These are phyloP conservation scores for Myotis planiceps DNA, from an alignment of 2,797 vertebrate genomes.

Conservation along the genomic window DNA sequence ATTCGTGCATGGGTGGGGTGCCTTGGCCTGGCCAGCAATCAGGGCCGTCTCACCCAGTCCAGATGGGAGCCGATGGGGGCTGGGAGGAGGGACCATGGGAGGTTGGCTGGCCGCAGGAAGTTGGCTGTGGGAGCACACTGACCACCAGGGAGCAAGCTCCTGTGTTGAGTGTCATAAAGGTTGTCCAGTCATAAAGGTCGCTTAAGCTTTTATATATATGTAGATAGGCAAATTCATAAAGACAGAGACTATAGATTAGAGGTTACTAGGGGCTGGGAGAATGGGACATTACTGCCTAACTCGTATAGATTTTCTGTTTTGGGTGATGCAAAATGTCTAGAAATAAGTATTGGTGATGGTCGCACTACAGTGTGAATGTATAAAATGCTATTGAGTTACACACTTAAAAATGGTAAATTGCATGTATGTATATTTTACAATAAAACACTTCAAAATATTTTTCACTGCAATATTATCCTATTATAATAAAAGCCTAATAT, in stretches of 20 bases:
- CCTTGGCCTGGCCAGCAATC: no score
- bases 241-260: background rate
- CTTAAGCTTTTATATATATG: no score
- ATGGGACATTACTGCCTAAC: background rate
- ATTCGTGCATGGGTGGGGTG: no score
- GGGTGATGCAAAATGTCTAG: background rate
- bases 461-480: background rate
- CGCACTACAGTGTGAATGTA: background rate
- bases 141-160: no score
- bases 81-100: no score
- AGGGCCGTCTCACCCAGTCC: no score
- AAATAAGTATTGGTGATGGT: background rate
- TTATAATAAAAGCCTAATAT: background rate
- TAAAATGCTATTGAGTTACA: background rate
- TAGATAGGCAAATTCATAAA: background rate
- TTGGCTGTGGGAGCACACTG: no score
- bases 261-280: background rate
- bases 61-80: no score
- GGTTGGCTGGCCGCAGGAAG: no score
- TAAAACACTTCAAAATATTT: background rate
- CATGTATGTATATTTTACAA: background rate
- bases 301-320: background rate
- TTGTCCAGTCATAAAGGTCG: no score
- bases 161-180: no score
- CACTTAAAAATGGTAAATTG: background rate